Base-by-base conservation (phyloP, 2,797 vertebrate genomes). In the Pipistrellus pygmaeus region DNA sequence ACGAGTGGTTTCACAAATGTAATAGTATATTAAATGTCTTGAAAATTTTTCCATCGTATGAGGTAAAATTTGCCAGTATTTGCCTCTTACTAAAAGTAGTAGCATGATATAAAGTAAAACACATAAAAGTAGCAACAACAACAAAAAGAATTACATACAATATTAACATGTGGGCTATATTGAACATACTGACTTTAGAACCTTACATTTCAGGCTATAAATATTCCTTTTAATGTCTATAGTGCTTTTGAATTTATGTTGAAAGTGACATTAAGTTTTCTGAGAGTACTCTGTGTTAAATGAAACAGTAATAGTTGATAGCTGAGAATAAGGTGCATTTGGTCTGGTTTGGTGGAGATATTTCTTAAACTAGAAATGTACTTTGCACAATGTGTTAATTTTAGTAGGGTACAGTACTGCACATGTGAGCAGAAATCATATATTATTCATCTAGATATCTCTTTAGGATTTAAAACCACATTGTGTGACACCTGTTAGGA, bases 1-100 rank as follows among this genome's bases (percentile, higher is more conserved):
- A 83, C 97, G 90, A 97, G 72, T 97, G 27, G 68, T 95, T 97
- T 97, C 57, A 93, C 72, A 75, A 96, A 89, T 75, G 72, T 96
- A 97, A 46, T 82, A 91, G 51, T 84, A 55, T 66, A 86, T 97
- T 97, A 92, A 86, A 55, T 93, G 64, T 83, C 53, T 83, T 84
- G 15, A 72, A 82, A 91, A 88, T 3, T 95, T 93, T 85, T 91
- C 69, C 83, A n/a, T 68, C 8, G 77, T 87, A 60, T 72, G 41
- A 91, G 78, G 6, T 78, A 75, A 88, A 94, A 72, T 91, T 83
- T 86, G 25, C 11, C 8, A 92, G 32, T 83, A 57, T 23, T 77
- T 93, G 11, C 30, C 17, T 82, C 64, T 88, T n/a, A 82, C 81
- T 91, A 89, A 84, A 95, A 81, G 14, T 64, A 68, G 71, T 60